A percentile compares a stretch with the other conserved stretches of the same genome.
Evolutionary conservation across 1,140 invertebrate genomes (phyloP).

Genomic region (Limonius californicus): DNA sequence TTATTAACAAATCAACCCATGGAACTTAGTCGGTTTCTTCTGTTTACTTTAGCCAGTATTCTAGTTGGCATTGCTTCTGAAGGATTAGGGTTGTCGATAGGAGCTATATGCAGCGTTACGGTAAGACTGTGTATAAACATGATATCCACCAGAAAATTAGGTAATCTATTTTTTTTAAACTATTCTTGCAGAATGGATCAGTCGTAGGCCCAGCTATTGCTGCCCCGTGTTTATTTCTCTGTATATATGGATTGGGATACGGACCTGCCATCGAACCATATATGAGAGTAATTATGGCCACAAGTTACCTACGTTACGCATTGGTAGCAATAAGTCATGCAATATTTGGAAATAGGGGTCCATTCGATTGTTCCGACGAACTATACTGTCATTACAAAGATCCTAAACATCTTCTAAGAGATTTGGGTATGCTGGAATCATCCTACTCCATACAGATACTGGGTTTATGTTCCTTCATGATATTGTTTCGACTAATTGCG

Average conservation of each 20-base stretch:
- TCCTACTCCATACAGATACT: slow-evolving; percentile 27
- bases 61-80: slow-evolving; percentile 44
- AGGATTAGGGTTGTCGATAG: slow-evolving; percentile 47
- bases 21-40: neutral
- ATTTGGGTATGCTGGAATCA: slow-evolving; percentile 32
- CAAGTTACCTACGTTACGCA: slow-evolving; percentile 56
- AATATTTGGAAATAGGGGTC: slow-evolving; percentile 51
- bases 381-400: slow-evolving; percentile 56
- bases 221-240: slow-evolving; percentile 45
- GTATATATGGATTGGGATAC: slow-evolving; percentile 49
- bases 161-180: slow-evolving; percentile 10
- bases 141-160: too few species aligned
- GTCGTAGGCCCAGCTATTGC: slow-evolving; percentile 44
- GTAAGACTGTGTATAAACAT: slow-evolving; percentile 30
- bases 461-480: slow-evolving; percentile 22
- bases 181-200: slow-evolving; percentile 45
- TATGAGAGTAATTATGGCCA: slow-evolving; percentile 54
- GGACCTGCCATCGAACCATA: slow-evolving; percentile 48
- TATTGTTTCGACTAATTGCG: slow-evolving; percentile 31
- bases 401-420: slow-evolving; percentile 29
- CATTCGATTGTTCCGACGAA: slow-evolving; percentile 49
- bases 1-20: slow-evolving; percentile 45
- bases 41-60: slow-evolving; percentile 26
- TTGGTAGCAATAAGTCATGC: slow-evolving; percentile 54
- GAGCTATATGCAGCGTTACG: slow-evolving; percentile 45